Conservation (phyloP, 2,888 invertebrate genomes). For the Tenthredo notha region DNA sequence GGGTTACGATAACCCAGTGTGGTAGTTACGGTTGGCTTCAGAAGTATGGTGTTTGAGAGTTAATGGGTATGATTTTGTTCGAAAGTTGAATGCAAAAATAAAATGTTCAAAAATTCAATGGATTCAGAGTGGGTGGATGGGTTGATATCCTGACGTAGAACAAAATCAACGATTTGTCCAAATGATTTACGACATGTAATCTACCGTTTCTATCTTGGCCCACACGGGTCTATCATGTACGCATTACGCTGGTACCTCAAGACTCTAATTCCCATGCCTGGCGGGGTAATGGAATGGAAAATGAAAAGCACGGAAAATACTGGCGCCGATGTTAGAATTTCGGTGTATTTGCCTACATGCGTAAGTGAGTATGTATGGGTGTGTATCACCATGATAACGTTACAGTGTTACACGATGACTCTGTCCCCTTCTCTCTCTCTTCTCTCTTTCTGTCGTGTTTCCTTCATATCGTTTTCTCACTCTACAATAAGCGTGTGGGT, state of each 20-base stretch:
- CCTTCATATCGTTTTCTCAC: constrained; percentile 1
- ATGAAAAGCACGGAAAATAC: constrained; percentile 52
- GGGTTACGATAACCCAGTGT: too few species aligned
- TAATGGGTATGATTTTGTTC: too few species aligned
- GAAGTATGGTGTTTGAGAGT: too few species aligned
- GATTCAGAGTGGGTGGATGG: background rate
- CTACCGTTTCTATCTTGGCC: constrained; percentile 16
- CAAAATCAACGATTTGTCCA: constrained; percentile 44
- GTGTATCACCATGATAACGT: background rate
- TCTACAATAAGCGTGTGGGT: constrained; percentile 34
- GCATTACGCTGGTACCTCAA: constrained; percentile 30
- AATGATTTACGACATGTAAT: constrained; percentile 52
- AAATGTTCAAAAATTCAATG: background rate
- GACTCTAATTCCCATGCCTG: constrained; percentile 53
- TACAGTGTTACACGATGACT: background rate
- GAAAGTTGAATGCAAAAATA: too few species aligned
- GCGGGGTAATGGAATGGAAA: constrained; percentile 53
- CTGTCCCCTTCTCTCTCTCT: background rate
- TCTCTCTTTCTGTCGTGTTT: background rate
- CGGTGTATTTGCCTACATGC: background rate
- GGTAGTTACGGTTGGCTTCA: too few species aligned
- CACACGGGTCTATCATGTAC: constrained; percentile 18
- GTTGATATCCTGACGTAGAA: background rate
- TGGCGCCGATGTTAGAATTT: constrained; percentile 29
- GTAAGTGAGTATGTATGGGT: constrained; percentile 18